Evolutionary conservation across 2,888 invertebrate species (phyloP).

Genomic region (Oligia latruncula): DNA sequence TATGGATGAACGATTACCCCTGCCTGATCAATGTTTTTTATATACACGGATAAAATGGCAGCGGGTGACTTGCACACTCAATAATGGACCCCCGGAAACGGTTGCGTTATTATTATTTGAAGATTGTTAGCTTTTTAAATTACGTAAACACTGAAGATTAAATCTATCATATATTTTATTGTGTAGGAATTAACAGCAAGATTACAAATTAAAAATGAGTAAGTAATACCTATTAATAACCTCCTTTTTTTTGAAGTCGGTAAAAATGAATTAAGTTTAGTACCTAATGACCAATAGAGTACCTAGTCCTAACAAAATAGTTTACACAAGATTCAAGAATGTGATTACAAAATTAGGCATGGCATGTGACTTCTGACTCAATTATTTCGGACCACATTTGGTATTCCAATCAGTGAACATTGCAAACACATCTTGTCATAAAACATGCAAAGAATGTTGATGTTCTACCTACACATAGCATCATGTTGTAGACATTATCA

Average conservation of each 20-base stretch:
- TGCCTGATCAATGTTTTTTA: no score
- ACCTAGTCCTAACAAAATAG: slow-evolving; percentile 27
- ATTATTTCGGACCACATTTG: slow-evolving; percentile 72
- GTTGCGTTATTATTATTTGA: no score
- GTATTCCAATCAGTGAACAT: slow-evolving; percentile 73
- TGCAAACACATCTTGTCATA: slow-evolving; percentile 70
- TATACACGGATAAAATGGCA: no score
- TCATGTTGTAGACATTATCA: slow-evolving; percentile 51
- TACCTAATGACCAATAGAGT: slow-evolving; percentile 21
- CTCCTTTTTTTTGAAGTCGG: no score
- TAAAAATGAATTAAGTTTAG: slow-evolving; percentile 2
- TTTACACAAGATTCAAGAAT: slow-evolving; percentile 60
- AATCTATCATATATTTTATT: no score
- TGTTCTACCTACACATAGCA: slow-evolving; percentile 58
- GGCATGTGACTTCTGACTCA: slow-evolving; percentile 68
- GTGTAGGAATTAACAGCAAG: no score
- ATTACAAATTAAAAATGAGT: neutral
- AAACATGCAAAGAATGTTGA: slow-evolving; percentile 70
- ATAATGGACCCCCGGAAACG: no score
- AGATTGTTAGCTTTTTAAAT: no score
- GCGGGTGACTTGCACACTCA: no score
- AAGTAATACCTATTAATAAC: neutral
- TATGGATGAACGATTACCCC: no score
- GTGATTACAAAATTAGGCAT: slow-evolving; percentile 61
- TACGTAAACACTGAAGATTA: no score